Conservation (phyloP, 2,888 invertebrate genomes). For the Candidula unifasciata region DNA sequence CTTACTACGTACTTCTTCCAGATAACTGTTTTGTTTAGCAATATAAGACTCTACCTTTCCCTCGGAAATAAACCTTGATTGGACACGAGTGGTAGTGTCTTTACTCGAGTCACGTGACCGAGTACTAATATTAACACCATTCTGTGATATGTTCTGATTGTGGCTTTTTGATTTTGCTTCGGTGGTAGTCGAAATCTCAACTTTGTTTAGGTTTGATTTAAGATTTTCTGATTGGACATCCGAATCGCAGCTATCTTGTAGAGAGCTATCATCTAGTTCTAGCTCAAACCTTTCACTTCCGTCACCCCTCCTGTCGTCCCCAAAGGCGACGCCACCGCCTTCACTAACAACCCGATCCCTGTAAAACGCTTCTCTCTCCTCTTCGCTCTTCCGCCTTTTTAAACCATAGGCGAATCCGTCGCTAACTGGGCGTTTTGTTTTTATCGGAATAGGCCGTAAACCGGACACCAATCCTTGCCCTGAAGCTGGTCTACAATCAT, state of each 20-base stretch:
- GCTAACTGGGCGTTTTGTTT: constrained; percentile 33
- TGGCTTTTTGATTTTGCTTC: background rate
- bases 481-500: background rate
- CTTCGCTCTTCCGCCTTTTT: constrained; percentile 22
- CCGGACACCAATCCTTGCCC: background rate
- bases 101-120: background rate
- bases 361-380: constrained; percentile 34
- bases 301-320: background rate
- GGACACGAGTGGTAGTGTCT: background rate
- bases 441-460: constrained; percentile 10
- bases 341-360: constrained; percentile 40
- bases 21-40: too few species aligned
- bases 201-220: background rate
- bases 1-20: too few species aligned
- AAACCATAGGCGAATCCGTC: constrained; percentile 35
- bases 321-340: constrained; percentile 40
- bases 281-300: background rate
- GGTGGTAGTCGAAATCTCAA: background rate
- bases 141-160: background rate
- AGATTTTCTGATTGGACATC: background rate
- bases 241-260: constrained; percentile 16
- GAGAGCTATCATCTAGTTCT: background rate
- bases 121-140: background rate
- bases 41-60: background rate
- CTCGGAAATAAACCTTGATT: background rate